phyloP scores from a whole-genome alignment of 2,888 invertebrate genomes.

The Synanthedon formicaeformis region DNA sequence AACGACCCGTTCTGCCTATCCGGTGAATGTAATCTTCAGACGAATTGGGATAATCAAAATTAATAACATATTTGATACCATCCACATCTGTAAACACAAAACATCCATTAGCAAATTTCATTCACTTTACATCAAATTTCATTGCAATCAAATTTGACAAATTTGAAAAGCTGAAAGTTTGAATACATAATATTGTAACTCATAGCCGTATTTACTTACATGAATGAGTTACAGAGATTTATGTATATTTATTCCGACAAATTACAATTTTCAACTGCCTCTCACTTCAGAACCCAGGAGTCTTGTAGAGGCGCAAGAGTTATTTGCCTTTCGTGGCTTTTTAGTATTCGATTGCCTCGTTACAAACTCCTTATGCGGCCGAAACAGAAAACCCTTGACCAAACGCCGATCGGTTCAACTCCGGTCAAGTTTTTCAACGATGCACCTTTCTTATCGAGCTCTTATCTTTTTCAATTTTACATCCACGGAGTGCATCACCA shows the following conservation, averaged over 20 bases:
- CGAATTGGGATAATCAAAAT: conserved; percentile 95
- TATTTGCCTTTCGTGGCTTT: neutral
- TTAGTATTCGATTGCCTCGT: conserved; percentile 40
- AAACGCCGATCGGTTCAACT: conserved; percentile 52
- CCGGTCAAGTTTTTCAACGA: conserved; percentile 70
- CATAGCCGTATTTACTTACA: conserved; percentile 60
- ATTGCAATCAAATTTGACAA: neutral
- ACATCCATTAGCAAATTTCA: neutral
- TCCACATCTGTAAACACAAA: conserved; percentile 83
- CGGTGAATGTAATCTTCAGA: conserved; percentile 97
- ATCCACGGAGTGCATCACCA: conserved; percentile 60
- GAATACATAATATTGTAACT: conserved; percentile 34
- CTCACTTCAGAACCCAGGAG: conserved; percentile 69
- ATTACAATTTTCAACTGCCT: conserved; percentile 40
- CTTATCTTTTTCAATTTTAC: conserved; percentile 18
- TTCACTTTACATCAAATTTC: neutral
- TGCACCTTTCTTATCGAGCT: conserved; percentile 40
- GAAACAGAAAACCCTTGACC: conserved; percentile 71
- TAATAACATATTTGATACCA: conserved; percentile 95
- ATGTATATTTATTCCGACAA: conserved; percentile 42
- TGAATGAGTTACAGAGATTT: conserved; percentile 60
- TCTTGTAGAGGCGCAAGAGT: conserved; percentile 48
- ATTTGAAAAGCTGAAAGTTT: conserved; percentile 12
- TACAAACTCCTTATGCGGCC: conserved; percentile 63
- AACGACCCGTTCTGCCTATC: conserved; percentile 93